Base-by-base conservation (phyloP, 1,140 invertebrate species). In the Geopemphigus sp. region DNA sequence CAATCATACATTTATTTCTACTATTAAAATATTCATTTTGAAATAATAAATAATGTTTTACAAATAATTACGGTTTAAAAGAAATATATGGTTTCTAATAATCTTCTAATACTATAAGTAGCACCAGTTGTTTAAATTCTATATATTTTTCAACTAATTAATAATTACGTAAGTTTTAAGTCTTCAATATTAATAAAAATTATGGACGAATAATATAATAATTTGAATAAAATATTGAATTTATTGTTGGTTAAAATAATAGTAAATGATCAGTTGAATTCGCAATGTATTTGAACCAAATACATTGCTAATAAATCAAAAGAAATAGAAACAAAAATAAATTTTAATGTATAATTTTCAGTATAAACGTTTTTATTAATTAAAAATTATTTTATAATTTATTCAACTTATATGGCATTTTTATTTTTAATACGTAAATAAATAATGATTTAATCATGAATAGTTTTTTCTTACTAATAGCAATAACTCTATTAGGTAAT, bases 71-170 rank as follows among this genome's bases (percentile, higher is more conserved):
- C 10, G 17, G n/a, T 39, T 8, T 39, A 39, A 39, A 39, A 39
- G 2, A 10, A 29, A 61, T n/a, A 61, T 29, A 47, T 1, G 17
- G 0, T 26, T 70, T 19, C 22, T 6, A 72, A n/a, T 53, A 29
- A 53, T 26, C 29, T 29, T n/a, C 22, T 72, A 54, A 50, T 72
- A 29, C 19, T 72, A 53, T 26, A 54, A 8, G 17, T 54, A 72
- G 68, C 50, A 72, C 68, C 68, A 72, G 53, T 32, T 29, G 26
- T 54, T 54, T n/a, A 72, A 53, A 72, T 54, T 29, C 19, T n/a
- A 72, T 68, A 22, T 5, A 15, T 4, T 50, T 66, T 12, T 47
- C 32, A 22, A 66, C 15, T 66, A 66, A 61, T 19, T n/a, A 29
- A 39, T 64, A 39, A 45, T 12, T 66, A 22, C 14, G n/a, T 5